These are phyloP conservation scores for Muntiacus muntjak DNA, from an alignment of 2,113 vertebrate species.

Conservation along the genomic window DNA sequence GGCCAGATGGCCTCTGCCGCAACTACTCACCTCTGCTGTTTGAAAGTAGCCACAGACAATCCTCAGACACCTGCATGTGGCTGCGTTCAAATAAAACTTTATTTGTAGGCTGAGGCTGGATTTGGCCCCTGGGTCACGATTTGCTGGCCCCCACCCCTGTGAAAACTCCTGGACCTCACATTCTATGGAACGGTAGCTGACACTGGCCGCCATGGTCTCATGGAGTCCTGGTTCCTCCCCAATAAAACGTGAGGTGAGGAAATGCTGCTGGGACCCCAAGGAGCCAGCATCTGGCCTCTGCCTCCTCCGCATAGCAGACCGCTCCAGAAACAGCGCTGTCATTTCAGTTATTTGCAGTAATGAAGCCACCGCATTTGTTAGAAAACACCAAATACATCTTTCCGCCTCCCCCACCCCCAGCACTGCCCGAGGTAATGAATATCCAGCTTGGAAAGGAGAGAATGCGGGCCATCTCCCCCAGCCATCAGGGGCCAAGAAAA, in stretches of 20 bases:
- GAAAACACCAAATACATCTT: slow-evolving; percentile 48
- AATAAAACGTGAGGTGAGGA: neutral
- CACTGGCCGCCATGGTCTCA: rapidly evolving
- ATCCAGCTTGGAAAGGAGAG: slow-evolving; percentile 35
- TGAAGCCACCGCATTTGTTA: neutral
- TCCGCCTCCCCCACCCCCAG: neutral
- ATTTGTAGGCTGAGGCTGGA: neutral
- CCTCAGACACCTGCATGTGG: neutral
- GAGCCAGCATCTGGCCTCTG: neutral
- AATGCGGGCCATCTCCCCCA: neutral
- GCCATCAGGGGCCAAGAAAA: slow-evolving; percentile 38
- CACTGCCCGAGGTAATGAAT: neutral
- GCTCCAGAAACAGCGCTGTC: neutral
- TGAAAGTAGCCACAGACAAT: neutral
- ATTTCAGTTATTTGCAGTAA: neutral
- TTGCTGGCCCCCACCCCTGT: neutral
- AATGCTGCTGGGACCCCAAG: neutral
- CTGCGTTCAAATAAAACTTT: neutral
- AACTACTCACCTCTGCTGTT: neutral
- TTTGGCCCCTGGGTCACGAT: neutral
- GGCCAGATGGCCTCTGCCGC: neutral
- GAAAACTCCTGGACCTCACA: neutral
- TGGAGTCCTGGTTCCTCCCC: neutral
- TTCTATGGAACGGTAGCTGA: neutral
- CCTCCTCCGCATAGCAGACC: neutral